Base-by-base conservation (phyloP, 1,140 invertebrate genomes). In the Drosophila yakuba region DNA sequence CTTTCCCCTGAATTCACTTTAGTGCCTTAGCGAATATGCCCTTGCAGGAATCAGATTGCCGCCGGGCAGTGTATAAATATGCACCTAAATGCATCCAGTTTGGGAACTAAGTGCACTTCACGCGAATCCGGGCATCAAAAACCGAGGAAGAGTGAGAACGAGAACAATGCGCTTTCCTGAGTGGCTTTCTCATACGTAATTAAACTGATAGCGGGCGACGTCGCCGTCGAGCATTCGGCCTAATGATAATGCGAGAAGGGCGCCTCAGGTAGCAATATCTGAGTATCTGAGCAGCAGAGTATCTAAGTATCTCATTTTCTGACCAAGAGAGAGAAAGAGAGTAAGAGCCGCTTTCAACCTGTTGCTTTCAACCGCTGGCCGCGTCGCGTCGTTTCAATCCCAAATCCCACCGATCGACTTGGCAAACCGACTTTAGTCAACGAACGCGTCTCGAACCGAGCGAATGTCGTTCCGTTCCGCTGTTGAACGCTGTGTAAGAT, bases 181-280 rank as follows among this genome's bases (percentile, higher is more conserved):
- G 15, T 63, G 51, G 48, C 74, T 88, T 86, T 86, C 82, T 79
- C 82, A 88, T 88, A 85, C 75, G 80, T 86, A 88, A 86, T 86
- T 88, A 82, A 85, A 72, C 64, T 79, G 83, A 88, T 86, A 88
- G 82, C 69, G 54, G 54, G 63, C 56, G 73, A 73, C 83, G 72
- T 66, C 83, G 79, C 66, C 78, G 57, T 35, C 82, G 69, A 54
- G 68, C 68, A 78, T 88, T 88, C 83, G 51, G 71, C 17, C 60
- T 86, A 86, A 88, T 79, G 83, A 86, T 88, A 86, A 86, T 86
- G 79, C 56, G 71, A 79, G 82, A 86, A 86, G 83, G 83, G 83
- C 79, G 72, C 71, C 72, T 88, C 83, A 88, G 76, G 83, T 86
- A 88, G 56, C 82, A 58, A 5, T 68, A 51, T 64, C 64, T 68